Evolutionary conservation across 2,888 invertebrate species (phyloP), one percentile per base, ranked within the genome.

Genomic region (Ligdia adustata): DNA sequence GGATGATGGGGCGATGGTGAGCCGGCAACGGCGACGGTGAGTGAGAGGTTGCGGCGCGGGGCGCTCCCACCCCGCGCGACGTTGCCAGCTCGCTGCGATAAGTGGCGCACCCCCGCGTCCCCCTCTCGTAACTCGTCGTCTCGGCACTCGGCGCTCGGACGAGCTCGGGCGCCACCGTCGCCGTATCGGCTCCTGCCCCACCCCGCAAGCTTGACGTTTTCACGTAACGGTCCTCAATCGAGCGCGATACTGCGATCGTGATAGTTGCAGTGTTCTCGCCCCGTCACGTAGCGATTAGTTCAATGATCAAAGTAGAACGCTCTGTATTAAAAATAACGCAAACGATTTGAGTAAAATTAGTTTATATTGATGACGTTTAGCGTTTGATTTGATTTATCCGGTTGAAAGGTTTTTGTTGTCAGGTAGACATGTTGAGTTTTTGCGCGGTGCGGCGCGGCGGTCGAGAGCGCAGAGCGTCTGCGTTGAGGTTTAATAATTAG

Each of bases 1-100:
- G 92, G 86, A 83, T 82, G 81, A 81, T 76, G 75, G 75, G 75
- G 75, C 76, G 73, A 77, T 75, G 77, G 90, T 87, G 82, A 86
- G 77, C 84, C 85, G 86, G 91, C 90, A 84, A 90, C 83, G 90
- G 89, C 90, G 85, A 90, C 83, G 90, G 89, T 91, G 92, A 92
- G 92, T 84, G 85, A 86, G 91, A 91, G 91, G 91, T 91, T 85
- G 87, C 82, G 86, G 79, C 67, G 87, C 84, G 90, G 89, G 87
- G 88, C 79, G 88, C 83, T 82, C 78, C 82, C 84, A 81, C 85
- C 87, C 88, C 83, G 86, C 82, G 90, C 91, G 83, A 69, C 79
- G 91, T 90, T 90, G 89, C 90, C 90, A 84, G 85, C 82, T 85
- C 87, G 85, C 79, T 58, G 86, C 84, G 88, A 84, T 89, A 89